These are phyloP conservation scores for Saimiri boliviensis DNA, from an alignment of 2,113 vertebrate genomes.

Conservation along the genomic window DNA sequence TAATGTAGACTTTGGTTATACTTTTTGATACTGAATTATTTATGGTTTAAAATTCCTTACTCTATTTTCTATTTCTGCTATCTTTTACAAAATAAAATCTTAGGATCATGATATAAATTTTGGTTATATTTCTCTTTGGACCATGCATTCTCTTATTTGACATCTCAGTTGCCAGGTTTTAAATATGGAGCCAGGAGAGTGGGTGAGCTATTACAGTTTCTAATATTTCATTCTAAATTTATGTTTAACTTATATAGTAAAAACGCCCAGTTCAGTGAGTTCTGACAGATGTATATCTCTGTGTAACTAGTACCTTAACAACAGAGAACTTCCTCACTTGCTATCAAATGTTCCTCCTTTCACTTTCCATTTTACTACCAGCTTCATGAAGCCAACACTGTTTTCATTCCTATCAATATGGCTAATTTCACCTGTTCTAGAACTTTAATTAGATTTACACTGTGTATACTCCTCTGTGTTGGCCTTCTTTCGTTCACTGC, in stretches of 20 bases:
- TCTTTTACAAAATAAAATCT: background rate
- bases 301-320: too few relatives aligned
- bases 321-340: background rate
- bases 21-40: background rate
- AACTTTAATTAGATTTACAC: background rate
- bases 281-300: background rate
- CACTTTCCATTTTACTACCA: background rate
- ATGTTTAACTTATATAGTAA: background rate
- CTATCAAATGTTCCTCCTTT: background rate
- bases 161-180: background rate
- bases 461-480: background rate
- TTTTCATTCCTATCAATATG: background rate
- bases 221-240: background rate
- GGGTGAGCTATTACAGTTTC: background rate
- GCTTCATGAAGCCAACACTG: background rate
- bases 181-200: background rate
- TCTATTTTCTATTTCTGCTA: background rate
- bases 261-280: background rate
- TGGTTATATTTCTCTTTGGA: background rate
- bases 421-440: background rate
- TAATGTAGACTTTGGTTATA: background rate
- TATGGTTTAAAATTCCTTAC: background rate
- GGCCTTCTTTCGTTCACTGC: background rate
- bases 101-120: background rate
- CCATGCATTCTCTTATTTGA: background rate